Evolutionary conservation across 2,888 invertebrate species (phyloP).

Genomic region (Geotrupes spiniger): DNA sequence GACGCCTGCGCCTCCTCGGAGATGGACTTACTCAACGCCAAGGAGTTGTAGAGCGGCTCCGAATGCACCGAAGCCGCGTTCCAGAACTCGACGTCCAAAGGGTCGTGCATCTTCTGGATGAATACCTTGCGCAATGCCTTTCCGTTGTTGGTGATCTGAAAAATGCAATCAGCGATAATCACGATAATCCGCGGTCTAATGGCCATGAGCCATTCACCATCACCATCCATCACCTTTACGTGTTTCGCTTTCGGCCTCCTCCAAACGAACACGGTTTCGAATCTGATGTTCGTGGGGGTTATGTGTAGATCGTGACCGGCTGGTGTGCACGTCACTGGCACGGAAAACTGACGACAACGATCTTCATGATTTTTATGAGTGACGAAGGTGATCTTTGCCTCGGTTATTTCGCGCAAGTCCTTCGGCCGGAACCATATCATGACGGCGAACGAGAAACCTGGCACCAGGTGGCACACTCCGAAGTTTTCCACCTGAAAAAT

Average conservation of each 20-base stretch:
- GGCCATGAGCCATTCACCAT: not conserved
- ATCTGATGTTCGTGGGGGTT: conserved; percentile 16
- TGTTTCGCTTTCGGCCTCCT: conserved; percentile 7
- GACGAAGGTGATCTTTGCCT: conserved; percentile 25
- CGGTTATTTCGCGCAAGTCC: conserved; percentile 5
- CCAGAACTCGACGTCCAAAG: conserved; percentile 10
- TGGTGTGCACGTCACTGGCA: conserved; percentile 25
- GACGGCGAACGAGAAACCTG: conserved; percentile 25
- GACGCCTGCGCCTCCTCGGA: conserved; percentile 1
- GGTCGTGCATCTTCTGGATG: conserved; percentile 12
- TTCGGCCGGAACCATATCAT: conserved; percentile 24
- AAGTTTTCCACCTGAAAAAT: conserved; percentile 23
- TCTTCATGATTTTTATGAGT: conserved; percentile 16
- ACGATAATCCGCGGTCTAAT: too few relatives aligned
- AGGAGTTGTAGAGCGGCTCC: not conserved
- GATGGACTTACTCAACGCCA: not conserved
- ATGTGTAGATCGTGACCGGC: conserved; percentile 8
- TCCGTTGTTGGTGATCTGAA: conserved; percentile 13
- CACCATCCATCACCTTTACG: not conserved
- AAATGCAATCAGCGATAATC: not conserved
- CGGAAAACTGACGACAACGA: conserved; percentile 14
- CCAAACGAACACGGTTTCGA: conserved; percentile 15
- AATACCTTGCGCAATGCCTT: conserved; percentile 2
- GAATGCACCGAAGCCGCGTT: not conserved
- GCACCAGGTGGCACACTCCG: conserved; percentile 21